A percentile compares a stretch with the other conserved stretches of the same genome.
Evolutionary conservation across 2,113 vertebrate genomes (phyloP).

Genomic region (Mustela lutreola): DNA sequence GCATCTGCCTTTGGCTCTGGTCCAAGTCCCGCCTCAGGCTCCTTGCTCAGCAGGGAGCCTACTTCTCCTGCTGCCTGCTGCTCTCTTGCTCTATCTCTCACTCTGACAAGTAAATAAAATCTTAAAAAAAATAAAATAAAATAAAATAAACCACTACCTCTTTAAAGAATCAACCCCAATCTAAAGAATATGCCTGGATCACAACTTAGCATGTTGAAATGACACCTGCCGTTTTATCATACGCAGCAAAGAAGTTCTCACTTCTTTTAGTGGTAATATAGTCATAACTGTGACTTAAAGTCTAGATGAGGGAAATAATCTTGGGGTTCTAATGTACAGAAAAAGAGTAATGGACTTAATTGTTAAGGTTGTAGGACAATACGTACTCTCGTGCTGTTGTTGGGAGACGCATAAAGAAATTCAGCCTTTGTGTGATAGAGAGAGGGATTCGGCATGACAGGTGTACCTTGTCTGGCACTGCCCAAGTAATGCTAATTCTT

Average conservation of each 20-base stretch:
- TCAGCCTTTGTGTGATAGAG: neutral
- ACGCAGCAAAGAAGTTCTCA: neutral
- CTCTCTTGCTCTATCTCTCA: neutral
- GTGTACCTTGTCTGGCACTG: neutral
- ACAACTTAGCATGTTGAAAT: neutral
- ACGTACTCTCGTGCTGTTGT: neutral
- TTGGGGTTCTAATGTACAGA: neutral
- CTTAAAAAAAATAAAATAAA: neutral
- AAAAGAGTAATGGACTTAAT: constrained; percentile 3
- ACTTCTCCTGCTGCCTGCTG: neutral
- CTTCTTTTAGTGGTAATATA: neutral
- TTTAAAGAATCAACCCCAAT: neutral
- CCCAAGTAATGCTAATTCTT: neutral
- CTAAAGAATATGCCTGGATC: neutral
- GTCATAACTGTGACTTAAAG: neutral
- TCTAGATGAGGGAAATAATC: neutral
- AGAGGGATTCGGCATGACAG: neutral
- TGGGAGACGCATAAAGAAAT: neutral
- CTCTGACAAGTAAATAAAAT: neutral
- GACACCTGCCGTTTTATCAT: neutral
- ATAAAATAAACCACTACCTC: neutral
- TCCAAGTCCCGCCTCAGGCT: neutral
- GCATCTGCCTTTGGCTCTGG: neutral
- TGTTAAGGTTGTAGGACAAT: neutral
- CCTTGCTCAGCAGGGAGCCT: neutral